Evolutionary conservation across 2,888 invertebrate genomes (phyloP).

Genomic region (Dione juno): DNA sequence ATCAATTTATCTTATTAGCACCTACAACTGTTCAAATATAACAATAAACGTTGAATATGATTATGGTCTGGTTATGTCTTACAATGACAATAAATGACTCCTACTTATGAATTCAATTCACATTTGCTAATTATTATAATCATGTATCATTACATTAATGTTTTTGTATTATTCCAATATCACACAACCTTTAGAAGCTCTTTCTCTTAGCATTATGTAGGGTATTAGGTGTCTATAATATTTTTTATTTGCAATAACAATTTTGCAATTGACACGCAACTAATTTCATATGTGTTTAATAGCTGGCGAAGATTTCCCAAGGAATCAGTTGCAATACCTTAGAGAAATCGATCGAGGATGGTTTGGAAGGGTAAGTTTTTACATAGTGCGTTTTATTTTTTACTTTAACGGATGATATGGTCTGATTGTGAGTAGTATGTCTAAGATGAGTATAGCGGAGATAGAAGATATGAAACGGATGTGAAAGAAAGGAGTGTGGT

Average conservation of each 20-base stretch:
- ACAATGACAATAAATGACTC: neutral
- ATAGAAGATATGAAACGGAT: no score
- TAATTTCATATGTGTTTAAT: no score
- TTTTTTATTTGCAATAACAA: no score
- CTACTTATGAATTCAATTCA: neutral
- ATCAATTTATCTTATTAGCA: slow-evolving; percentile 21
- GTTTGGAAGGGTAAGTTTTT: slow-evolving; percentile 87
- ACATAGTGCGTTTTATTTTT: no score
- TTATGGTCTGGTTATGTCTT: neutral
- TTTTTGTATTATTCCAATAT: no score
- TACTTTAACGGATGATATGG: no score
- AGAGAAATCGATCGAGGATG: slow-evolving; percentile 92
- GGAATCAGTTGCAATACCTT: slow-evolving; percentile 90
- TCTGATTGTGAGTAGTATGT: no score
- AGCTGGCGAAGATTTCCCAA: slow-evolving; percentile 86
- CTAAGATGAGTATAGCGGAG: no score
- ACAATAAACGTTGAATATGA: slow-evolving; percentile 14
- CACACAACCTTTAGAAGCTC: neutral
- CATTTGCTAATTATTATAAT: neutral
- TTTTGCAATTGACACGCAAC: no score
- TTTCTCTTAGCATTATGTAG: neutral
- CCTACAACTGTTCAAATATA: slow-evolving; percentile 12
- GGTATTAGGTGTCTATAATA: no score
- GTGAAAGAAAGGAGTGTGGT: no score
- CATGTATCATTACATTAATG: neutral